Conservation (phyloP, 2,797 vertebrate genomes). For the Crax fasciolata region DNA sequence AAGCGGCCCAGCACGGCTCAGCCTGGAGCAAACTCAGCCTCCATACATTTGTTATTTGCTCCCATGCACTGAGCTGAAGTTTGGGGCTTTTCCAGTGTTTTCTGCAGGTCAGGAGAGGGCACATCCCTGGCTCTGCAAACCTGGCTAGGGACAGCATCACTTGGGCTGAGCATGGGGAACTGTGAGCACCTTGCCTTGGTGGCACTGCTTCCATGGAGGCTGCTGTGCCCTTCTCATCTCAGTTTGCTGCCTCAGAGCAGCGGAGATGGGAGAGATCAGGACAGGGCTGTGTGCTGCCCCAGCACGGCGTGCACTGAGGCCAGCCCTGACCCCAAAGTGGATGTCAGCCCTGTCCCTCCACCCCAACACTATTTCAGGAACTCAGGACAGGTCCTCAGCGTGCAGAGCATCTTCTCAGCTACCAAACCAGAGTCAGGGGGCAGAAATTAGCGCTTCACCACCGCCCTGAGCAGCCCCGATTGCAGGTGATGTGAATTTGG, state of each 20-base stretch:
- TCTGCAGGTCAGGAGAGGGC: neutral
- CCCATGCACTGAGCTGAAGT: neutral
- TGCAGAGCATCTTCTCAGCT: neutral
- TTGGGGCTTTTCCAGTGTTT: neutral
- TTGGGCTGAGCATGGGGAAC: neutral
- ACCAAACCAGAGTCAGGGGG: neutral
- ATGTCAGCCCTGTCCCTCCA: neutral
- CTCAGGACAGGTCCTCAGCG: neutral
- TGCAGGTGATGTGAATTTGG: neutral
- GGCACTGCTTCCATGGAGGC: accelerated
- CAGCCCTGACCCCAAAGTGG: neutral
- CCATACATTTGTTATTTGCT: accelerated
- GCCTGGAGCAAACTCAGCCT: neutral
- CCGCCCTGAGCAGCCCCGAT: neutral
- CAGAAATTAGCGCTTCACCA: neutral
- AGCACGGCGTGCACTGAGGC: accelerated
- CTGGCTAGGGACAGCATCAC: neutral
- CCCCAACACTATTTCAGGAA: neutral
- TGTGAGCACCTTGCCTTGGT: accelerated
- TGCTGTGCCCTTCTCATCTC: neutral
- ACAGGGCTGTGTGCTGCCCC: neutral
- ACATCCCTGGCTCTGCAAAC: neutral
- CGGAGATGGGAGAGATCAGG: accelerated
- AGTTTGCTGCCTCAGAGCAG: neutral
- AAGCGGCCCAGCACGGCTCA: neutral